Evolutionary conservation across 2,888 invertebrate species (phyloP), one percentile per base, ranked within the genome.

Genomic region (Clivina fossor): DNA sequence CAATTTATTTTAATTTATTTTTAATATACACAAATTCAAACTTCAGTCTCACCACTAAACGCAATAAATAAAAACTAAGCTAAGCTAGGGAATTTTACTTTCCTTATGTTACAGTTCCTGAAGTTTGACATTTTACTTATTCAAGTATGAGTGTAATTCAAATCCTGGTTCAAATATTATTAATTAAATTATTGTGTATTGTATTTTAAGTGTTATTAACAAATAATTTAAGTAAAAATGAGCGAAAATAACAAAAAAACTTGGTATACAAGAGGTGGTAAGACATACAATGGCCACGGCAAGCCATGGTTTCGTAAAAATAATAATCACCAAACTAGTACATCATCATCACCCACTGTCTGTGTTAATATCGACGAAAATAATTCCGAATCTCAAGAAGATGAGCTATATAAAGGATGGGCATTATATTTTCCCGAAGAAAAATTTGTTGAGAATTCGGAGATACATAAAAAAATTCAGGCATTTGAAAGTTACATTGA

Each of bases 371-470:
- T 11, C 26, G 26, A 40, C 30, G 37, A 41, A 30, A 44, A 13
- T 15, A 22, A 26, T 8, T 26, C n/a, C n/a, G n/a, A n/a, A n/a
- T n/a, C n/a, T n/a, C n/a, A n/a, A n/a, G n/a, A n/a, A n/a, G n/a
- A n/a, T 11, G 43, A 8, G n/a, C 53, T 44, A 8, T 53, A 53
- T 18, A 43, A 33, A n/a, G 53, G 33, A 1, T 53, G 53, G 53
- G 20, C 18, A 61, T 73, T 89, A 5, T 93, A 93, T 74, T 89
- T 92, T 70, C 81, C 85, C 28, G 77, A 80, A 50, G 83, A 86
- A 77, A 78, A 71, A 44, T 80, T 74, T 57, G 68, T 68, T 56
- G 76, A 78, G 9, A 73, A 76, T 22, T 78, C 77, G 7, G 69
- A 74, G 1, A 70, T 78, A 13, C 72, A 78, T 3, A 69, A 69